A percentile compares a stretch with the other conserved stretches of the same genome.
Conservation (phyloP, 2,113 vertebrate genomes). For the Addax nasomaculatus region DNA sequence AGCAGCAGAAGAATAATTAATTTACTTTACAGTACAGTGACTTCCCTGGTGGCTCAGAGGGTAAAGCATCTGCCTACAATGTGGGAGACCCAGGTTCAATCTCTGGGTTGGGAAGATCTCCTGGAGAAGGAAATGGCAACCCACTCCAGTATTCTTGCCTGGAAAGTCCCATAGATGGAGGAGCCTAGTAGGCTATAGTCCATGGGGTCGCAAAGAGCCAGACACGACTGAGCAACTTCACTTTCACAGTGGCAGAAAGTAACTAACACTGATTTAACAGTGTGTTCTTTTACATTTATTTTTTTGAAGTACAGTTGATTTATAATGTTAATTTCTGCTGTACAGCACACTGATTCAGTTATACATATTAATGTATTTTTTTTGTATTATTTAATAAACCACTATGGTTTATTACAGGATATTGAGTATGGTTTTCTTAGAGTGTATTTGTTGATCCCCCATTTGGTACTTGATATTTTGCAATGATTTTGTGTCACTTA, state of each 20-base stretch:
- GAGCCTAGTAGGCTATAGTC: too few relatives aligned
- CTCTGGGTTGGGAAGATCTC: too few relatives aligned
- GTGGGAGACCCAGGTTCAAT: rapidly evolving
- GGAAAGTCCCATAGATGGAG: too few relatives aligned
- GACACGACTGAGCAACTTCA: too few relatives aligned
- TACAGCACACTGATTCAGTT: neutral
- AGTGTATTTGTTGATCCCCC: neutral
- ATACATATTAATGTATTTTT: neutral
- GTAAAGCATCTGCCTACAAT: too few relatives aligned
- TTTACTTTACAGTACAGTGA: neutral
- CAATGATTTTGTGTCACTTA: neutral
- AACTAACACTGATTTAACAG: neutral
- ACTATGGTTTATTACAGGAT: neutral
- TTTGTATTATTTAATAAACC: neutral
- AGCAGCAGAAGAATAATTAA: neutral
- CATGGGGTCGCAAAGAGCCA: too few relatives aligned
- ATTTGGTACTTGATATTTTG: neutral
- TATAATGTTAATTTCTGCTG: neutral
- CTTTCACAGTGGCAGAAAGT: neutral
- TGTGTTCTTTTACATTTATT: neutral
- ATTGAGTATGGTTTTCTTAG: neutral
- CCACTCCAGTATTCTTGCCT: too few relatives aligned
- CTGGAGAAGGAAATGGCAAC: too few relatives aligned
- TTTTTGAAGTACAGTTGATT: neutral
- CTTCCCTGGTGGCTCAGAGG: too few relatives aligned